These are phyloP conservation scores for Acrobasis repandana DNA, from an alignment of 2,888 invertebrate genomes.

Conservation along the genomic window DNA sequence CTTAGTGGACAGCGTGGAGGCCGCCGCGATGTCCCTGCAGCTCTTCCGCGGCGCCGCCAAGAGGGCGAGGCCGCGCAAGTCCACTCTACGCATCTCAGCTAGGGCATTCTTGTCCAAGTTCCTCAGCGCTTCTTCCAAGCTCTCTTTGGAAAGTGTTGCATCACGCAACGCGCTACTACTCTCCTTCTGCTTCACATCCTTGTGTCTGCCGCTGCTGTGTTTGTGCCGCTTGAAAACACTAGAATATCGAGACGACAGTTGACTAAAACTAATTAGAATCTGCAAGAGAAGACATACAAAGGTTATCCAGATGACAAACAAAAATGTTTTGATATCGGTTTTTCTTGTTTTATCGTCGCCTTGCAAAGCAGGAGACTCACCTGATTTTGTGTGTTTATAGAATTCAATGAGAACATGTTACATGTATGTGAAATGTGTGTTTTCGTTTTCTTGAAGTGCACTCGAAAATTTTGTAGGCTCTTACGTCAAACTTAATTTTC, in stretches of 20 bases:
- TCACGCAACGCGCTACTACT: slow-evolving; percentile 46
- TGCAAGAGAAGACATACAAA: slow-evolving; percentile 56
- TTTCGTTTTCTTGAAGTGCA: slow-evolving; percentile 71
- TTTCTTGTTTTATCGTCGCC: neutral
- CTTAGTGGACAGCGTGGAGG: slow-evolving; percentile 45
- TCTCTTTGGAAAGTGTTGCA: slow-evolving; percentile 66
- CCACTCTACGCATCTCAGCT: slow-evolving; percentile 62
- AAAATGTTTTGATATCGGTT: slow-evolving; percentile 33
- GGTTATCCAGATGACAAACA: slow-evolving; percentile 67
- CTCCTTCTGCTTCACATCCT: slow-evolving; percentile 65
- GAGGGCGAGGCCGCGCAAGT: slow-evolving; percentile 50
- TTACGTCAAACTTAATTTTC: slow-evolving; percentile 73
- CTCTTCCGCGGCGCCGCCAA: slow-evolving; percentile 26
- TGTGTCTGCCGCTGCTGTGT: slow-evolving; percentile 54
- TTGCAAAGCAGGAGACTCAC: slow-evolving; percentile 41
- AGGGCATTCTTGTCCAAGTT: slow-evolving; percentile 74
- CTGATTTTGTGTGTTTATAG: slow-evolving; percentile 80
- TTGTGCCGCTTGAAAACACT: slow-evolving; percentile 72
- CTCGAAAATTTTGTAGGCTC: slow-evolving; percentile 82
- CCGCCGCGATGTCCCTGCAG: slow-evolving; percentile 42
- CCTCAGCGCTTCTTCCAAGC: slow-evolving; percentile 63
- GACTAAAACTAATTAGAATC: slow-evolving; percentile 80
- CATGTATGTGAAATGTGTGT: slow-evolving; percentile 70
- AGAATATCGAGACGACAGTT: slow-evolving; percentile 72
- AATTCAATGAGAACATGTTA: slow-evolving; percentile 83